phyloP scores from a whole-genome alignment of 2,113 vertebrate species.

The Eublepharis macularius region DNA sequence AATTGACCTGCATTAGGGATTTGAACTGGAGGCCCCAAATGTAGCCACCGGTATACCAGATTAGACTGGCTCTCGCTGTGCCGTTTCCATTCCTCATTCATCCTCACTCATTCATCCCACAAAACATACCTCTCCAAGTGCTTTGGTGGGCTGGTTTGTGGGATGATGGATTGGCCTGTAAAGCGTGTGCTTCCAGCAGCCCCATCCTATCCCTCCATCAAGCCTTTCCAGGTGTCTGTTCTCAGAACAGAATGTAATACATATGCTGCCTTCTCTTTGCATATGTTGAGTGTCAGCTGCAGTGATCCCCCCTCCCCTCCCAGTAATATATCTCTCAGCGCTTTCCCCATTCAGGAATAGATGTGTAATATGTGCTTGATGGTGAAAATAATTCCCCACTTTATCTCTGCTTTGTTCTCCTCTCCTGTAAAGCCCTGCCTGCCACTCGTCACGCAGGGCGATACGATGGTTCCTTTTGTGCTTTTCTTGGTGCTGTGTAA shows the following conservation, averaged over 20 bases:
- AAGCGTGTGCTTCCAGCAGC: no score
- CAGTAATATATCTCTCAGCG: background rate
- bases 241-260: background rate
- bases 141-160: background rate
- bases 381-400: constrained; percentile 6
- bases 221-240: background rate
- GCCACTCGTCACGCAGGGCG: background rate
- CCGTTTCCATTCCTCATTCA: no score
- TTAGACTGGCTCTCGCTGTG: no score
- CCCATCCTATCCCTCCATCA: background rate
- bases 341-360: constrained; percentile 11
- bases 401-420: constrained; percentile 4
- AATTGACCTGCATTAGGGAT: no score
- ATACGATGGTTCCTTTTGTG: background rate
- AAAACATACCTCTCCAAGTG: background rate
- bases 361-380: background rate
- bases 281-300: background rate
- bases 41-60: no score
- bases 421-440: background rate
- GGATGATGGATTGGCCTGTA: background rate
- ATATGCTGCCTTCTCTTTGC: background rate
- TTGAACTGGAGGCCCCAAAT: no score
- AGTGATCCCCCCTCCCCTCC: background rate
- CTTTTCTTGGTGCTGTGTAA: background rate
- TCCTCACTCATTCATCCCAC: no score